These are phyloP conservation scores for Isoperla grammatica DNA, from an alignment of 2,888 invertebrate genomes.

Conservation along the genomic window DNA sequence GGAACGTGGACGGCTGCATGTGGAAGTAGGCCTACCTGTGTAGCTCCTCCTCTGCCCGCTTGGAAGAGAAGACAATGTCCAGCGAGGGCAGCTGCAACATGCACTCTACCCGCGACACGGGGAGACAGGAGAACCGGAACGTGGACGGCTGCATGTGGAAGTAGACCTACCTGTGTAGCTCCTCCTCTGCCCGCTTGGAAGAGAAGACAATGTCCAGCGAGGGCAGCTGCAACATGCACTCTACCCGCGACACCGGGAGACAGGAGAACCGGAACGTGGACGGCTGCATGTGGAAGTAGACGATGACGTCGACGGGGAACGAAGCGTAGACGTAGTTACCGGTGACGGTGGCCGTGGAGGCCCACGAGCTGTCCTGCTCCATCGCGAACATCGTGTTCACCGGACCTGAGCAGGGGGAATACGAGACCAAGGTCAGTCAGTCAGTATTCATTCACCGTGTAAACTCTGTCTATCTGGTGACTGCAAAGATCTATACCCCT, in stretches of 20 bases:
- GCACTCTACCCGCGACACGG: conserved; percentile 92
- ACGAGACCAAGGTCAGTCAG: not conserved
- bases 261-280: conserved; percentile 95
- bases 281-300: conserved; percentile 97
- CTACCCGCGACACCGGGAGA: conserved; percentile 89
- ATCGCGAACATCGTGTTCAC: conserved; percentile 36
- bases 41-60: conserved; percentile 69
- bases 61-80: conserved; percentile 94
- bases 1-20: conserved; percentile 94
- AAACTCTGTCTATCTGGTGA: no score
- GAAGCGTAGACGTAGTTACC: conserved; percentile 84
- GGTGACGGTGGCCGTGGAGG: conserved; percentile 52
- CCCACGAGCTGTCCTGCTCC: conserved; percentile 33
- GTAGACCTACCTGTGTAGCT: conserved; percentile 50
- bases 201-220: conserved; percentile 97
- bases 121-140: conserved; percentile 92
- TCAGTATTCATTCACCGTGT: no score
- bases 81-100: conserved; percentile 93
- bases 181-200: conserved; percentile 79
- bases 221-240: conserved; percentile 92
- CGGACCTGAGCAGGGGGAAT: conserved; percentile 14
- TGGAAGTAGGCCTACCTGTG: conserved; percentile 82
- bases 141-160: conserved; percentile 97
- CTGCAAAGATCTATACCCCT: no score
- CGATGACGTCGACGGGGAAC: conserved; percentile 97